phyloP scores from a whole-genome alignment of 1,140 invertebrate species.

The Diploscapter pachys region DNA sequence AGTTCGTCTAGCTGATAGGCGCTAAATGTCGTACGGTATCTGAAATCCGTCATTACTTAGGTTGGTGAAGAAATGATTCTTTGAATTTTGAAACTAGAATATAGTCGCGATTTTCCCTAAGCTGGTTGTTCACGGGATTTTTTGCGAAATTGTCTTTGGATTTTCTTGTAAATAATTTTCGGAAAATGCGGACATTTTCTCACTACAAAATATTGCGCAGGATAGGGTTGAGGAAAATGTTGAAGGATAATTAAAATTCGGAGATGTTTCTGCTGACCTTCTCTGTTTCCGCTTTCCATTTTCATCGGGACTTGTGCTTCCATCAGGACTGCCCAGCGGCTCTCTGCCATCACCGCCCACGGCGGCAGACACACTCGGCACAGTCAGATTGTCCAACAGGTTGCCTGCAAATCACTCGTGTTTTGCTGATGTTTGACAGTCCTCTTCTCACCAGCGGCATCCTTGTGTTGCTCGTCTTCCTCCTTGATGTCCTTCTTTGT shows the following conservation, averaged over 20 bases:
- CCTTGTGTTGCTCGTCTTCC: background rate
- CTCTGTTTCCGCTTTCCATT: constrained; percentile 72
- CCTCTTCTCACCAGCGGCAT: background rate
- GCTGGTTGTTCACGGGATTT: too few species aligned
- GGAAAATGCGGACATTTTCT: too few species aligned
- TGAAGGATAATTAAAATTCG: background rate
- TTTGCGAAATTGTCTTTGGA: too few species aligned
- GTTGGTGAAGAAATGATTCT: too few species aligned
- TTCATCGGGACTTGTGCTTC: constrained; percentile 33
- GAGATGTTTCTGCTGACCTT: background rate
- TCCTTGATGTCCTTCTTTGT: constrained; percentile 25
- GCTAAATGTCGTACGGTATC: constrained; percentile 89
- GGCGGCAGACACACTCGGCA: too few species aligned
- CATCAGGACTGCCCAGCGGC: constrained; percentile 3
- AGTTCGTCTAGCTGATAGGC: constrained; percentile 90
- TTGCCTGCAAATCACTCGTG: background rate
- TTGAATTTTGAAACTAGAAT: too few species aligned
- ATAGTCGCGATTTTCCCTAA: too few species aligned
- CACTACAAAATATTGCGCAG: too few species aligned
- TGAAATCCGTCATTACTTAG: constrained; percentile 17
- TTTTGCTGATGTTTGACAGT: background rate
- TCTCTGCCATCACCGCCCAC: too few species aligned
- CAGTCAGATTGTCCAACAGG: too few species aligned
- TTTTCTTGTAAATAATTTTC: too few species aligned
- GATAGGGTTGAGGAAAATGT: too few species aligned